Conservation (phyloP, 2,888 invertebrate species). For the Luffia ferchaultella region DNA sequence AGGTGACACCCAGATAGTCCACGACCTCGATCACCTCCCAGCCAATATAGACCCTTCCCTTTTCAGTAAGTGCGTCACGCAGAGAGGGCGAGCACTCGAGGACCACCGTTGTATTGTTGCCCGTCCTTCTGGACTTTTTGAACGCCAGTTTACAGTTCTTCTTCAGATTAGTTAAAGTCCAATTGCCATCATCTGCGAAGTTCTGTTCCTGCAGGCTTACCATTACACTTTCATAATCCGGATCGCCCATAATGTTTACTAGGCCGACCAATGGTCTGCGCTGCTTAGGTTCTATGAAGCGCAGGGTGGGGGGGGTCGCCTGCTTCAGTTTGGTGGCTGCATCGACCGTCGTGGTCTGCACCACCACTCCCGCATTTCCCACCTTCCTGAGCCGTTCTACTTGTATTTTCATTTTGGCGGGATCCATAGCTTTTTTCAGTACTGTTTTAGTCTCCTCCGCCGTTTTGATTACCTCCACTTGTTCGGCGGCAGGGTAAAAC, state of each 20-base stretch:
- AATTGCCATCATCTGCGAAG: neutral
- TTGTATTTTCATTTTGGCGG: neutral
- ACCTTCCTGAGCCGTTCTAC: neutral
- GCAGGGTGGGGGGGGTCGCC: neutral
- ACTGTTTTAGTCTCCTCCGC: too few species aligned
- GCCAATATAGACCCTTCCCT: too few species aligned
- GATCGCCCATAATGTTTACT: neutral
- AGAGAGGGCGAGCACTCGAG: conserved; percentile 11
- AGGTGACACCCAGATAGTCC: conserved; percentile 15
- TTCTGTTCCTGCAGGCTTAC: conserved; percentile 6
- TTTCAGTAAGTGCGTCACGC: neutral
- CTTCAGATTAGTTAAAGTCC: neutral
- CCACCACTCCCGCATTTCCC: neutral
- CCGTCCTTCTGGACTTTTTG: neutral
- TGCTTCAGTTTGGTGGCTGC: neutral
- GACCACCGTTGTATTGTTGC: neutral
- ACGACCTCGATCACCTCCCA: too few species aligned
- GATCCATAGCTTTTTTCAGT: neutral
- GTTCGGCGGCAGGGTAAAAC: too few species aligned
- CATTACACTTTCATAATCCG: neutral
- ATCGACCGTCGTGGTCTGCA: neutral
- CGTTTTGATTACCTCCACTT: too few species aligned
- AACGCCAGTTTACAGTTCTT: neutral
- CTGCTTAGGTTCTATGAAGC: neutral
- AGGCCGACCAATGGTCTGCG: neutral